phyloP scores from a whole-genome alignment of 2,113 vertebrate genomes.

The Tetrao urogallus region DNA sequence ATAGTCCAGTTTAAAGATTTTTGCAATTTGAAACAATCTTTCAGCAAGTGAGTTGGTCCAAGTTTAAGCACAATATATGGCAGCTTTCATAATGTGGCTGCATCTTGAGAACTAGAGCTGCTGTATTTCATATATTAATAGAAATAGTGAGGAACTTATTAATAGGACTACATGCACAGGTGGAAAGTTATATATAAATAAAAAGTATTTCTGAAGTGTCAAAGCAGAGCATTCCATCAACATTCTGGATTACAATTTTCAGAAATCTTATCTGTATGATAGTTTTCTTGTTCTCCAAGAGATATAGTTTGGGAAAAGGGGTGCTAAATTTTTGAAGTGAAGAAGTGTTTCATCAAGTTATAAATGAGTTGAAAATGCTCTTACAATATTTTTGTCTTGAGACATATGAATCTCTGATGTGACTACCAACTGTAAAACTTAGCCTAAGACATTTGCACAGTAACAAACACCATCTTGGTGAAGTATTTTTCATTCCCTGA shows the following conservation, averaged over 20 bases:
- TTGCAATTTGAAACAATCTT: neutral
- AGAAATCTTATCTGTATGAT: neutral
- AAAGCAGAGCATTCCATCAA: neutral
- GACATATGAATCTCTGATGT: neutral
- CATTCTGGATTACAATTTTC: neutral
- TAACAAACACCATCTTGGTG: neutral
- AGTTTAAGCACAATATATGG: neutral
- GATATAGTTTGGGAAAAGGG: neutral
- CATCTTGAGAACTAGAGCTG: neutral
- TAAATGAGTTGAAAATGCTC: neutral
- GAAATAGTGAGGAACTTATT: neutral
- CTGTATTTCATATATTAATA: neutral
- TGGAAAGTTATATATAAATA: neutral
- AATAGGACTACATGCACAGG: neutral
- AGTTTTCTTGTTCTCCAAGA: neutral
- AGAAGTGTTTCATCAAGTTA: neutral
- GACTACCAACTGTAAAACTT: neutral
- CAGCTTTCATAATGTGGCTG: neutral
- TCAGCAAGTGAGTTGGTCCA: neutral
- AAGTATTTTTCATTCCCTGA: neutral
- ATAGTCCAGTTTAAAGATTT: neutral
- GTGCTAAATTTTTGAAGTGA: neutral
- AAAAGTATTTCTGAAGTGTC: neutral
- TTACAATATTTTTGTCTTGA: neutral
- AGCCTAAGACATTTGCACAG: neutral